phyloP scores from a whole-genome alignment of 2,888 invertebrate genomes.

The Erebia ligea region DNA sequence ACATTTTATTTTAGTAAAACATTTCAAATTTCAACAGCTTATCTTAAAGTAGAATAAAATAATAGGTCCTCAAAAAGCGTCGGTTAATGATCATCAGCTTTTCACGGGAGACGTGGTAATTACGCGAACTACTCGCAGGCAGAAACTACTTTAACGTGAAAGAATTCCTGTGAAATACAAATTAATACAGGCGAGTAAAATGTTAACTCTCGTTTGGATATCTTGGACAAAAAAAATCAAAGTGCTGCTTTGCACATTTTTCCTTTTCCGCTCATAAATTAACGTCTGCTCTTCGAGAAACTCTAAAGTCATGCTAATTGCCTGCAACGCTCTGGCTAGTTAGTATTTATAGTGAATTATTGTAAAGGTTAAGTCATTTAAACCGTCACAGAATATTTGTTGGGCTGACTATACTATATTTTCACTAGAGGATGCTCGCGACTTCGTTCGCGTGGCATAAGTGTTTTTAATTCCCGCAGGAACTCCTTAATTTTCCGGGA shows the following conservation, averaged over 20 bases:
- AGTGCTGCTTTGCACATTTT: slow-evolving; percentile 39
- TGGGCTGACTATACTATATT: neutral
- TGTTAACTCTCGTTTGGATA: slow-evolving; percentile 44
- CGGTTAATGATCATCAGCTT: slow-evolving; percentile 32
- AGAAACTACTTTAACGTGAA: slow-evolving; percentile 40
- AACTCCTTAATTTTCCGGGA: no score
- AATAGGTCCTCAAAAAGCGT: slow-evolving; percentile 32
- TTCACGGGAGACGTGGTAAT: slow-evolving; percentile 38
- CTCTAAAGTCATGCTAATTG: slow-evolving; percentile 22
- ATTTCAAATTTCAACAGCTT: slow-evolving; percentile 25
- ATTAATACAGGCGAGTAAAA: slow-evolving; percentile 42
- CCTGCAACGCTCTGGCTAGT: slow-evolving; percentile 5
- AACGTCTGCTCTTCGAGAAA: slow-evolving; percentile 30
- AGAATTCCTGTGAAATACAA: slow-evolving; percentile 44
- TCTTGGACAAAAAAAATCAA: slow-evolving; percentile 37
- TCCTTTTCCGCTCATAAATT: slow-evolving; percentile 40
- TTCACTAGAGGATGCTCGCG: no score
- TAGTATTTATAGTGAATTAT: slow-evolving; percentile 17
- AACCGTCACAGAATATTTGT: neutral
- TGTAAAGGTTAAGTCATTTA: neutral
- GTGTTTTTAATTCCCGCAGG: no score
- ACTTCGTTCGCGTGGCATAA: no score
- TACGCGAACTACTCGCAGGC: slow-evolving; percentile 36
- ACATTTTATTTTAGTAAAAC: neutral
- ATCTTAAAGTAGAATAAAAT: slow-evolving; percentile 14